These are phyloP conservation scores for Decapterus maruadsi DNA, from an alignment of 2,797 vertebrate genomes.

Conservation along the genomic window DNA sequence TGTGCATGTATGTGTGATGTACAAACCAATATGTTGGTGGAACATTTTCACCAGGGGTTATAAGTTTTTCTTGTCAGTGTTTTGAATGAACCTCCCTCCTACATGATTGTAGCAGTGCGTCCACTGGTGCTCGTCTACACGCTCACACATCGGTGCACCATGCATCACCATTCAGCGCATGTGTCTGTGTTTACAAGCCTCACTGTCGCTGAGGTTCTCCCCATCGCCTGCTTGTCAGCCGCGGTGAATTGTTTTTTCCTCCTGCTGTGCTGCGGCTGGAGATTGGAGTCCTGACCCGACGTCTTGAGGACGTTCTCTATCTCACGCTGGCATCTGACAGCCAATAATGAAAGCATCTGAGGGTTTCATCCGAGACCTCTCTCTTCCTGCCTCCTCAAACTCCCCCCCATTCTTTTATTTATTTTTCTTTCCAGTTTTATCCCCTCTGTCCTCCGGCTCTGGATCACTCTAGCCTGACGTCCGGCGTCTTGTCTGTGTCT, in stretches of 20 bases:
- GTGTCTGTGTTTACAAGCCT: constrained; percentile 45
- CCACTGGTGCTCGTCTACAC: background rate
- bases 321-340: constrained; percentile 76
- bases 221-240: constrained; percentile 52
- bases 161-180: constrained; percentile 34
- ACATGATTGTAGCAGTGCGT: constrained; percentile 12
- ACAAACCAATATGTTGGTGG: constrained; percentile 8
- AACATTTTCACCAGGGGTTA: constrained; percentile 25
- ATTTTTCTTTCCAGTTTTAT: constrained; percentile 8
- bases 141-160: background rate
- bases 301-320: constrained; percentile 68
- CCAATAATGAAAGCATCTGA: constrained; percentile 79
- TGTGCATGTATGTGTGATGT: background rate
- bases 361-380: constrained; percentile 67
- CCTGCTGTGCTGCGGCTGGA: constrained; percentile 48
- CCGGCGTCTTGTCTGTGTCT: constrained; percentile 45
- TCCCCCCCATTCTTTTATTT: background rate
- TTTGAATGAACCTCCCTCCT: constrained; percentile 1
- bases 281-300: constrained; percentile 84
- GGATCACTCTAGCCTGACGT: constrained; percentile 33
- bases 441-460: background rate
- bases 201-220: constrained; percentile 18
- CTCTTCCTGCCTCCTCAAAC: constrained; percentile 17
- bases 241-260: constrained; percentile 70
- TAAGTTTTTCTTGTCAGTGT: constrained; percentile 18